Conservation (phyloP, 2,888 invertebrate genomes). For the Sepiola atlantica region DNA sequence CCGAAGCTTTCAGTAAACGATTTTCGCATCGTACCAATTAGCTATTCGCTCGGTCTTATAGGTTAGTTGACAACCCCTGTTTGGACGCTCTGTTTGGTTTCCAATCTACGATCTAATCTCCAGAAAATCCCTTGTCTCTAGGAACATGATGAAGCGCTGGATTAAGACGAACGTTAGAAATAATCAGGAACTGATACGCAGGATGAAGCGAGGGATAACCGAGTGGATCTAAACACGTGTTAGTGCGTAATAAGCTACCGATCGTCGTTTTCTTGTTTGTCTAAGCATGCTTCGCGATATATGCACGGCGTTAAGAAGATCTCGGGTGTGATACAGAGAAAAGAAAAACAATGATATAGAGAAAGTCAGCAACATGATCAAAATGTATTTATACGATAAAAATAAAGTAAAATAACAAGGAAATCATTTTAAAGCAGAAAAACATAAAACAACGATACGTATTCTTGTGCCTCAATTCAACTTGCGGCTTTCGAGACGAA, state of each 20-base stretch:
- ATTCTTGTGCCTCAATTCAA: no score
- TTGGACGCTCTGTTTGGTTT: neutral
- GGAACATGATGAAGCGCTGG: neutral
- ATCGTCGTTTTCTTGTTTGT: neutral
- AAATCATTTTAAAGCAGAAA: no score
- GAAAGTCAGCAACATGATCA: no score
- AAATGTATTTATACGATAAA: no score
- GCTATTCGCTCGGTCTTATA: neutral
- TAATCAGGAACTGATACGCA: neutral
- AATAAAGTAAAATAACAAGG: no score
- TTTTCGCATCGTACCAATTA: neutral
- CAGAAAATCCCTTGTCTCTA: neutral
- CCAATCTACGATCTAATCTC: conserved; percentile 18
- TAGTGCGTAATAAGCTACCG: neutral
- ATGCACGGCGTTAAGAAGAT: neutral
- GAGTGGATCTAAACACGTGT: neutral
- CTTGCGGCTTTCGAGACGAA: no score
- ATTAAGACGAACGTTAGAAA: neutral
- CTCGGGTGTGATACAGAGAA: neutral
- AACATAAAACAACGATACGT: no score
- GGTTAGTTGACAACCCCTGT: neutral
- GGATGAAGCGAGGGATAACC: neutral
- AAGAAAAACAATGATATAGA: no score
- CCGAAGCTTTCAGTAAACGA: neutral
- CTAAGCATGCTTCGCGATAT: neutral